A percentile compares a stretch with the other conserved stretches of the same genome.
phyloP scores from a whole-genome alignment of 2,888 invertebrate genomes.

The Drosophila recens region DNA sequence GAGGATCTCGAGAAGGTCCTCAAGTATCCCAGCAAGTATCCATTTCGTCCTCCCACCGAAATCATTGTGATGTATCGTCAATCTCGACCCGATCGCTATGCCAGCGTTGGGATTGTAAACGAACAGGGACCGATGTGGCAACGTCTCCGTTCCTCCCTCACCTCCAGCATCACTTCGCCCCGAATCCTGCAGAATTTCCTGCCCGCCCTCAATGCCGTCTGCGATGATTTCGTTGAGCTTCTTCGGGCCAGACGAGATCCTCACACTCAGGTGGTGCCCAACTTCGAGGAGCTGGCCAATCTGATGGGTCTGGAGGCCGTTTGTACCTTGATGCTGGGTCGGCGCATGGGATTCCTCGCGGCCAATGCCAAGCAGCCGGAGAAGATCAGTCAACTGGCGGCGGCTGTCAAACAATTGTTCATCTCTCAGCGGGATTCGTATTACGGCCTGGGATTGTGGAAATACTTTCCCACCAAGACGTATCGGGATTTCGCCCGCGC shows the following conservation, averaged over 20 bases:
- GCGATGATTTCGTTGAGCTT: constrained; percentile 91
- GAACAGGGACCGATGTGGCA: constrained; percentile 94
- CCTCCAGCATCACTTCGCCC: constrained; percentile 91
- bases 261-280: constrained; percentile 86
- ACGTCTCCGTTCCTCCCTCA: constrained; percentile 89
- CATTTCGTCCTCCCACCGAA: constrained; percentile 93
- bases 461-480: constrained; percentile 90
- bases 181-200: constrained; percentile 91
- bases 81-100: constrained; percentile 91
- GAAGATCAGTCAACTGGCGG: constrained; percentile 88
- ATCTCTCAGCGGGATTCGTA: constrained; percentile 92
- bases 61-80: constrained; percentile 91
- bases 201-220: constrained; percentile 90
- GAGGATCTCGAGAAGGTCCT: constrained; percentile 91
- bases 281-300: constrained; percentile 91
- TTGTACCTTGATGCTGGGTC: constrained; percentile 92
- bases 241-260: constrained; percentile 87
- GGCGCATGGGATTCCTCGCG: constrained; percentile 90
- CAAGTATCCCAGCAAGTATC: constrained; percentile 90
- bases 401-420: constrained; percentile 92
- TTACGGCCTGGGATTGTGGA: constrained; percentile 92
- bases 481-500: constrained; percentile 90
- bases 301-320: constrained; percentile 93
- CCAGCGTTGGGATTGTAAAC: constrained; percentile 92
- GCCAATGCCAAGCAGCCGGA: constrained; percentile 86